A percentile compares a stretch with the other conserved stretches of the same genome.
Evolutionary conservation across 2,797 vertebrate genomes (phyloP).

Genomic region (Sciurus carolinensis): DNA sequence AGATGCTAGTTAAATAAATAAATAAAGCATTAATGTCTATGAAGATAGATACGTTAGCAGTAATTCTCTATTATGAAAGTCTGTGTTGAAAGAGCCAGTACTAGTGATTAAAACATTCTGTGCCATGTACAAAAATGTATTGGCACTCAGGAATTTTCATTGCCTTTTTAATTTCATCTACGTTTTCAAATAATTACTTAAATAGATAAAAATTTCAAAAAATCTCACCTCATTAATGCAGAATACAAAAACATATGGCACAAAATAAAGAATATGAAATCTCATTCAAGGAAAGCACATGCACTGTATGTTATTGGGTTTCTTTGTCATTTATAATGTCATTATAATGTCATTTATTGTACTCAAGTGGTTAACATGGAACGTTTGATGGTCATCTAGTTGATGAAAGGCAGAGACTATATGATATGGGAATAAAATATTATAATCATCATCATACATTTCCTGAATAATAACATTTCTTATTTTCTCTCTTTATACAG

Average conservation of each 20-base stretch:
- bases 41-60: not conserved
- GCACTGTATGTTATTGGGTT: not conserved
- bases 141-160: not conserved
- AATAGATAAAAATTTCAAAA: not conserved
- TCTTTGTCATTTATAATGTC: not conserved
- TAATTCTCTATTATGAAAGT: not conserved
- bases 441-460: not conserved
- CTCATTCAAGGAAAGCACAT: not conserved
- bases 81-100: not conserved
- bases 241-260: not conserved
- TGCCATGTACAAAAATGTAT: not conserved
- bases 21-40: not conserved
- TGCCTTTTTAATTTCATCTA: not conserved
- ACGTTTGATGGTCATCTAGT: not conserved
- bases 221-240: not conserved
- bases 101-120: not conserved
- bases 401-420: not conserved
- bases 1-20: not conserved
- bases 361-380: not conserved
- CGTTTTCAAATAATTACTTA: constrained; percentile 24
- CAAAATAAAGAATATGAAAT: not conserved
- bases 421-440: constrained; percentile 16
- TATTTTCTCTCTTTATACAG: not conserved
- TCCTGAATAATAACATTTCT: not conserved
- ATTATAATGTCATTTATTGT: not conserved